phyloP scores from a whole-genome alignment of 2,797 vertebrate species.

The Hypotaenidia okinawae region DNA sequence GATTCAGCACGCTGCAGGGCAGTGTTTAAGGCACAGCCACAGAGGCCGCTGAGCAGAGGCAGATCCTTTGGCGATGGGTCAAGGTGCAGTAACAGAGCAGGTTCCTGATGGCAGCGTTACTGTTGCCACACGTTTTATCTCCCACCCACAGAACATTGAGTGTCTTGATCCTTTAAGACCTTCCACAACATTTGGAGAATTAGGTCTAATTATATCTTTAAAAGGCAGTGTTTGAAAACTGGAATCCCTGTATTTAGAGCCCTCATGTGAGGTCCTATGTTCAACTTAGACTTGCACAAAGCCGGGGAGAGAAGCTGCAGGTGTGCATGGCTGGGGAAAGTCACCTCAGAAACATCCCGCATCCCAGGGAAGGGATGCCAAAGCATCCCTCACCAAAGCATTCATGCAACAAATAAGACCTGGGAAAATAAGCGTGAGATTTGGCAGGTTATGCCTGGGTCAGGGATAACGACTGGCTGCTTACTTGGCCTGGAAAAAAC shows the following conservation, averaged over 20 bases:
- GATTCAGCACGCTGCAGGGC: not conserved
- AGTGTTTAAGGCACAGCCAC: not conserved
- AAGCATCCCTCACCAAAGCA: not conserved
- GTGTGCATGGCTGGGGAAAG: not conserved
- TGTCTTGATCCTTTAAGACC: not conserved
- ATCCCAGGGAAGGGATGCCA: not conserved
- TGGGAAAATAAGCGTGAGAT: not conserved
- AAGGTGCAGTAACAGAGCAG: not conserved
- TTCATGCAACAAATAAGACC: not conserved
- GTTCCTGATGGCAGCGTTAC: not conserved
- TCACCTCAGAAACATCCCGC: not conserved
- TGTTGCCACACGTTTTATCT: not conserved
- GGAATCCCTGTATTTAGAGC: not conserved
- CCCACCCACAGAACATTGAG: not conserved
- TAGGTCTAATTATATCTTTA: not conserved
- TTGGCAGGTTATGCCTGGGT: not conserved
- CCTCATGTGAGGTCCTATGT: not conserved
- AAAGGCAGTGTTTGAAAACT: not conserved
- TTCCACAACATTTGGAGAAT: not conserved
- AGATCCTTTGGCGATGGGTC: not conserved
- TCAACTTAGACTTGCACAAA: not conserved
- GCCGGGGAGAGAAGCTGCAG: not conserved
- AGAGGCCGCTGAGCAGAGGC: not conserved
- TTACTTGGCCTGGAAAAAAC: not conserved
- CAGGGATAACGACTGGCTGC: not conserved